Evolutionary conservation across 2,797 vertebrate species (phyloP), one percentile per base, ranked within the genome.

Genomic region (Peromyscus eremicus): DNA sequence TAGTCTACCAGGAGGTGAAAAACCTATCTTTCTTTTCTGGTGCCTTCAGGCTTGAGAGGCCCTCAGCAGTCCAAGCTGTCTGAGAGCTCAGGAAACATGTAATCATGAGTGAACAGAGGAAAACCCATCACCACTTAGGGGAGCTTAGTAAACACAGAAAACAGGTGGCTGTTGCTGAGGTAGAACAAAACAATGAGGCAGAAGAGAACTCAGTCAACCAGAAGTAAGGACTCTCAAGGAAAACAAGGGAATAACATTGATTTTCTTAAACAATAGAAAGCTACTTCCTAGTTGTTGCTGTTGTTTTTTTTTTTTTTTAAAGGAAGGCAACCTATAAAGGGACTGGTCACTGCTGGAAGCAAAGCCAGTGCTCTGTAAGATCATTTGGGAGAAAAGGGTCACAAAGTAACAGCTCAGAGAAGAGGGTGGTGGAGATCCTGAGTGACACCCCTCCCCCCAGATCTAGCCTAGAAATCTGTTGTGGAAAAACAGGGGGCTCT

Each of bases 141-240:
- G 81, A 94, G 81, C 92, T 93, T 89, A 86, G 77, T 88, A 89
- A 97, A 94, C 80, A 88, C 83, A 52, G 10, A 91, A 94, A 96
- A 79, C 88, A 96, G 84, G 90, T 95, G 84, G 84, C 76, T 82
- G 88, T 94, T 89, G 93, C 76, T 52, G 88, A 93, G 93, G 68
- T 76, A 80, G 95, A 84, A 82, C 77, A 57, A 55, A 97, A 93
- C 43, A 70, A 91, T 64, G 83, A 93, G 86, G 46, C 75, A 85
- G 87, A 84, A 68, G 81, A 93, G 76, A 94, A 71, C 21, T 84
- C 84, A 49, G 70, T 21, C 79, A 81, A 49, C 77, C 4, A 80
- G 82, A 91, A 87, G 76, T 25, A 94, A 94, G 66, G 64, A 77
- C 77, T 94, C 55, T 94, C 60, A 76, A 94, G 81, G 81, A 90